Conservation (phyloP, 1,140 invertebrate species). For the Himalopsyche phryganea region DNA sequence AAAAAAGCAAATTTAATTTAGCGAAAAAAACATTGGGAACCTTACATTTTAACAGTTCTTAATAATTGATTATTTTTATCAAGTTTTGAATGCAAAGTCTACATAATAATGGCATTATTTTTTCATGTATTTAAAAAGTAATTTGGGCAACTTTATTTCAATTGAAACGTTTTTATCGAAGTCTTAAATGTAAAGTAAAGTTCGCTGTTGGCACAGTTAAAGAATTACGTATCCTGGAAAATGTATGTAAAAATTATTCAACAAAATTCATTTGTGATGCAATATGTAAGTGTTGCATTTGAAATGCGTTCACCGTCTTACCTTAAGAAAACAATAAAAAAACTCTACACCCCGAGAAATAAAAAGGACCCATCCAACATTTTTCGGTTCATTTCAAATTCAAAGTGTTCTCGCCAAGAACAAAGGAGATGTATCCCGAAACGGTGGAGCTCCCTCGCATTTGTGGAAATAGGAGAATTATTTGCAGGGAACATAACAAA, state of each 20-base stretch:
- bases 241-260: conserved; percentile 23
- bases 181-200: too few relatives aligned
- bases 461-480: conserved; percentile 31
- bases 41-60: too few relatives aligned
- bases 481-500: conserved; percentile 22
- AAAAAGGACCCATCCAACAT: conserved; percentile 26
- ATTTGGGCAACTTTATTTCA: too few relatives aligned
- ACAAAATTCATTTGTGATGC: conserved; percentile 30
- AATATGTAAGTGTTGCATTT: conserved; percentile 19
- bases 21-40: too few relatives aligned
- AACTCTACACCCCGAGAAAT: conserved; percentile 6
- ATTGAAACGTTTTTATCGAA: too few relatives aligned
- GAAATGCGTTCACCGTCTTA: conserved; percentile 18
- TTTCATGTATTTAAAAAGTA: too few relatives aligned
- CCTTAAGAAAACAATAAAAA: conserved; percentile 25
- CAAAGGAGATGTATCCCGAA: conserved; percentile 27
- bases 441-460: conserved; percentile 1
- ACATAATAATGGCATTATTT: too few relatives aligned
- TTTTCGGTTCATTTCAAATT: conserved; percentile 35
- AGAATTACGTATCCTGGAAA: not conserved
- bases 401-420: conserved; percentile 30
- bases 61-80: too few relatives aligned
- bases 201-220: conserved; percentile 12
- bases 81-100: too few relatives aligned
- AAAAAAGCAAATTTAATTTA: too few relatives aligned